These are phyloP conservation scores for Oostethus manadensis DNA, from an alignment of 2,113 vertebrate species.

Conservation along the genomic window DNA sequence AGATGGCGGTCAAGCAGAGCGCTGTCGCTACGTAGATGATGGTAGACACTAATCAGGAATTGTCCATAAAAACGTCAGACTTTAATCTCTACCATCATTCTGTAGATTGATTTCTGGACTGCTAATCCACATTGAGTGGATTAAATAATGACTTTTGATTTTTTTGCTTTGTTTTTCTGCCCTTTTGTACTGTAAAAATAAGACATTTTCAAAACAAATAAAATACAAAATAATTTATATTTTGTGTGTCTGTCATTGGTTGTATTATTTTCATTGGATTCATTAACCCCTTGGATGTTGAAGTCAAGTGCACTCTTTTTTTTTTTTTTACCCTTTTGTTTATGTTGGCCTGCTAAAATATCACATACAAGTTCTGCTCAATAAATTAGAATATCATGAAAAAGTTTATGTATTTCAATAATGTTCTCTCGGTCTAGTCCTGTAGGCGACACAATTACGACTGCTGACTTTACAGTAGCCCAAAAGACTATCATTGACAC, in stretches of 20 bases:
- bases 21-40: conserved; percentile 47
- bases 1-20: conserved; percentile 80
- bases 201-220: conserved; percentile 34
- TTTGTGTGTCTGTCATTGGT: not conserved
- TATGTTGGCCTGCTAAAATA: too few relatives aligned
- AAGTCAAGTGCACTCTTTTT: too few relatives aligned
- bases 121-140: conserved; percentile 5
- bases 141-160: not conserved
- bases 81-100: not conserved
- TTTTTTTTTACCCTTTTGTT: too few relatives aligned
- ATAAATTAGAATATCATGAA: too few relatives aligned
- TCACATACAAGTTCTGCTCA: too few relatives aligned
- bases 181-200: conserved; percentile 10
- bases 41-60: not conserved
- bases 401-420: too few relatives aligned
- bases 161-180: conserved; percentile 2
- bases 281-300: too few relatives aligned
- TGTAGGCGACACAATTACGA: too few relatives aligned
- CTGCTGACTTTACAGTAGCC: too few relatives aligned
- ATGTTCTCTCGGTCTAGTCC: too few relatives aligned
- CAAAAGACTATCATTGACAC: too few relatives aligned
- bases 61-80: not conserved
- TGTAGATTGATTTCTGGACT: not conserved
- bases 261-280: too few relatives aligned
- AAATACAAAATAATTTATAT: conserved; percentile 10